phyloP scores from a whole-genome alignment of 2,888 invertebrate species.

The Thymelicus sylvestris region DNA sequence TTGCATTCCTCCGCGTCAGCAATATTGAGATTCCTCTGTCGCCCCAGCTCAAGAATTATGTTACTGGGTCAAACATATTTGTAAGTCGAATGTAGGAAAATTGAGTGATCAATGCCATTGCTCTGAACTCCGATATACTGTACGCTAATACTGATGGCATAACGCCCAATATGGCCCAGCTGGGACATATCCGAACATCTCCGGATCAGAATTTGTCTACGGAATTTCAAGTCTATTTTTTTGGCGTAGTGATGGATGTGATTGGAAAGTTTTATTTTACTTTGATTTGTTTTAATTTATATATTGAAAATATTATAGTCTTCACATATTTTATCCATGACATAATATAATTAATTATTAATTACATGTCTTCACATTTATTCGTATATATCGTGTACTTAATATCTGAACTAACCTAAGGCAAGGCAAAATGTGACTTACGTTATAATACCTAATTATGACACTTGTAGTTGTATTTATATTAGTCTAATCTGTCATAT shows the following conservation, averaged over 20 bases:
- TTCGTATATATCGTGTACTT: too few relatives aligned
- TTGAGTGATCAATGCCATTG: constrained; percentile 31
- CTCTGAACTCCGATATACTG: constrained; percentile 1
- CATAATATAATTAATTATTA: too few relatives aligned
- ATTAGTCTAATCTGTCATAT: too few relatives aligned
- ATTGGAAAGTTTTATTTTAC: too few relatives aligned
- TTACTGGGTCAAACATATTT: constrained; percentile 57
- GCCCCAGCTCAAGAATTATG: constrained; percentile 38
- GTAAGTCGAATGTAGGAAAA: constrained; percentile 32
- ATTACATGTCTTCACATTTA: too few relatives aligned
- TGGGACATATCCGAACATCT: background rate
- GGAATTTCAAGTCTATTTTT: background rate
- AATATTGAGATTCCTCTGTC: constrained; percentile 42
- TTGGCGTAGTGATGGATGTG: background rate
- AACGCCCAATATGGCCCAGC: background rate
- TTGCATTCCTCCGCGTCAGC: constrained; percentile 38
- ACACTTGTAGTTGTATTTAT: too few relatives aligned
- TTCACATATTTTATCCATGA: too few relatives aligned
- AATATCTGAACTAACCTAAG: too few relatives aligned
- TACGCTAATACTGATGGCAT: constrained; percentile 10
- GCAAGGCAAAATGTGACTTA: too few relatives aligned
- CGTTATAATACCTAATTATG: too few relatives aligned
- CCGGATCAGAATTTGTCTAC: background rate
- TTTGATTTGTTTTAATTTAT: too few relatives aligned
- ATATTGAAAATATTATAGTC: too few relatives aligned